Conservation (phyloP, 30 jellyfish, hydroid and myxozoan species). For the Aurelia aurita region DNA sequence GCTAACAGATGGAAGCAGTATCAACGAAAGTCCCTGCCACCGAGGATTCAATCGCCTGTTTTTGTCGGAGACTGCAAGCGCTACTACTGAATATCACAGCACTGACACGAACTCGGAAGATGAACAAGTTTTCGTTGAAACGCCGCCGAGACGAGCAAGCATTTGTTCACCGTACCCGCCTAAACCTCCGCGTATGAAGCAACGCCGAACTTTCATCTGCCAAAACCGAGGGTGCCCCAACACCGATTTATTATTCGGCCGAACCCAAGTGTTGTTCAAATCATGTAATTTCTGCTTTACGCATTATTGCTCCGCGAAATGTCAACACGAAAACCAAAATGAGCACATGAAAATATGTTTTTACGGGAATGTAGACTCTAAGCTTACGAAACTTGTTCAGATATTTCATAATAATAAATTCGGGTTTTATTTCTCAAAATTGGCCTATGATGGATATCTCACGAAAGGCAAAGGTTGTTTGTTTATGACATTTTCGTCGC, state of each 20-base stretch:
- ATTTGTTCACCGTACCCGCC: constrained; percentile 67
- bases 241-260: constrained; percentile 79
- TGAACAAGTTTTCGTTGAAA: constrained; percentile 55
- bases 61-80: constrained; percentile 61
- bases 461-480: constrained; percentile 81
- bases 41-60: constrained; percentile 57
- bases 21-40: constrained; percentile 68
- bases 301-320: constrained; percentile 91
- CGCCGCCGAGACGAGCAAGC: constrained; percentile 35
- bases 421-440: constrained; percentile 18
- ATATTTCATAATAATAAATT: constrained; percentile 15
- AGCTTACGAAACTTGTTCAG: constrained; percentile 15
- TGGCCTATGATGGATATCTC: constrained; percentile 48
- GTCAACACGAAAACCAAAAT: constrained; percentile 53
- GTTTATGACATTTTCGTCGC: constrained; percentile 62
- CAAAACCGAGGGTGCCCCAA: constrained; percentile 67
- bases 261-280: constrained; percentile 68
- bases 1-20: constrained; percentile 62
- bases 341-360: constrained; percentile 76
- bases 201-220: constrained; percentile 73
- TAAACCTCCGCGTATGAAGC: constrained; percentile 89
- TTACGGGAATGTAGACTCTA: constrained; percentile 74
- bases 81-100: constrained; percentile 44
- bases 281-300: constrained; percentile 91
- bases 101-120: constrained; percentile 21